Evolutionary conservation across 2,888 invertebrate genomes (phyloP), one percentile per base, ranked within the genome.

Genomic region (Diadromus collaris): DNA sequence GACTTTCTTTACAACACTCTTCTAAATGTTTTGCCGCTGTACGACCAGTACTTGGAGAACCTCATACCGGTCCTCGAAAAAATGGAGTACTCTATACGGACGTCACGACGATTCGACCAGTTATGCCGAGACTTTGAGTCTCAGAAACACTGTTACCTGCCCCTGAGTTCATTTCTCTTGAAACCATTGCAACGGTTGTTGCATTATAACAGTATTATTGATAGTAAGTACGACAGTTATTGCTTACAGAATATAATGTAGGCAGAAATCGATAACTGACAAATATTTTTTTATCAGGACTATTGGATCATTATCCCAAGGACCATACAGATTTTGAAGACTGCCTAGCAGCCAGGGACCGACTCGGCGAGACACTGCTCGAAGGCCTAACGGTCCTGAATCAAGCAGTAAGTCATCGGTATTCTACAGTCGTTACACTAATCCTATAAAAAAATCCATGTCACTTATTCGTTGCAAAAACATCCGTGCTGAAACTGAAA

Each of bases 81-180:
- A 82, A 91, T 97, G 83, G 97, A 98, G 91, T 94, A 94, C 85
- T 95, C 96, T 71, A 94, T 94, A 91, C 95, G 93, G 89, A 94
- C 93, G 61, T 95, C 95, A 80, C 92, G 91, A 84, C 94, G 93
- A 82, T 96, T 95, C 90, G 95, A 94, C 88, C 93, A 93, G 90
- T 92, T 94, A 82, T 96, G 94, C 91, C 93, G 94, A 70, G 95
- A 95, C 83, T 96, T 97, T 90, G 97, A 97, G 90, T 93, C 94
- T 72, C 95, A 96, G 89, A 96, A 96, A 91, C 94, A 96, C 65
- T 97, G 97, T 90, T 97, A 97, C 88, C 92, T 98, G 83, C 98
- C 96, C 2, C 93, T 98, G 70, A 95, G 95, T 63, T 95, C 95
- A 79, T 94, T 97, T 87, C 93, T 97, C 38, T 92, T 96, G 76